Conservation (phyloP, 2,888 invertebrate genomes). For the Polydrusus tereticollis region DNA sequence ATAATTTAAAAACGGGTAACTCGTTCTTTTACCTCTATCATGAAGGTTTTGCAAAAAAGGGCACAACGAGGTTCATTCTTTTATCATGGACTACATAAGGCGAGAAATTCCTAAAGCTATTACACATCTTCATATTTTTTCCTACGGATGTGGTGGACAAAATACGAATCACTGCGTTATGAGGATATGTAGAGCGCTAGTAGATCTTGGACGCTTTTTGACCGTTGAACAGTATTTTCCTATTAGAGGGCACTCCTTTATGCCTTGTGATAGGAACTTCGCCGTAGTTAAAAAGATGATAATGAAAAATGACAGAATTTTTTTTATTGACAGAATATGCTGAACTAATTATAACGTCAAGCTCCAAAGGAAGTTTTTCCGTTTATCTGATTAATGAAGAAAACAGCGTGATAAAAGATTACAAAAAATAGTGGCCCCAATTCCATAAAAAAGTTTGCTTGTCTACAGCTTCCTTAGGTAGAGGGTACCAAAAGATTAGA, state of each 20-base stretch:
- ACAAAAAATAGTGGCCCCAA: no score
- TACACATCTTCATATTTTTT: conserved; percentile 42
- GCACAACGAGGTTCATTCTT: conserved; percentile 35
- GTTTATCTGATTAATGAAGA: no score
- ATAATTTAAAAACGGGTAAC: conserved; percentile 27
- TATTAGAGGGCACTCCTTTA: conserved; percentile 39
- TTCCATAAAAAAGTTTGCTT: no score
- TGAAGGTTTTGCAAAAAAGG: conserved; percentile 38
- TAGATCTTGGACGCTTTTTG: conserved; percentile 29
- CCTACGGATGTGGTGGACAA: conserved; percentile 47
- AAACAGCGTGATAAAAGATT: no score
- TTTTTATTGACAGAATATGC: no score
- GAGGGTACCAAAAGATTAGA: no score
- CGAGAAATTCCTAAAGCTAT: conserved; percentile 10
- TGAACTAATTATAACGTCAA: no score
- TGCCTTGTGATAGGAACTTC: conserved; percentile 19
- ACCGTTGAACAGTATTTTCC: conserved; percentile 49
- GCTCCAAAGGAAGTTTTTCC: no score
- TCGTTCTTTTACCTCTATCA: conserved; percentile 38
- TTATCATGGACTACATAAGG: conserved; percentile 41
- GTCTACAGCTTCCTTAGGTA: no score
- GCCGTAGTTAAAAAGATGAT: background rate
- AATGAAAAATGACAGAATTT: no score
- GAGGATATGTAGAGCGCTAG: conserved; percentile 40
- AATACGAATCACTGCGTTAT: conserved; percentile 46